Base-by-base conservation (phyloP, 2,888 invertebrate species). In the Embidobia sp. region DNA sequence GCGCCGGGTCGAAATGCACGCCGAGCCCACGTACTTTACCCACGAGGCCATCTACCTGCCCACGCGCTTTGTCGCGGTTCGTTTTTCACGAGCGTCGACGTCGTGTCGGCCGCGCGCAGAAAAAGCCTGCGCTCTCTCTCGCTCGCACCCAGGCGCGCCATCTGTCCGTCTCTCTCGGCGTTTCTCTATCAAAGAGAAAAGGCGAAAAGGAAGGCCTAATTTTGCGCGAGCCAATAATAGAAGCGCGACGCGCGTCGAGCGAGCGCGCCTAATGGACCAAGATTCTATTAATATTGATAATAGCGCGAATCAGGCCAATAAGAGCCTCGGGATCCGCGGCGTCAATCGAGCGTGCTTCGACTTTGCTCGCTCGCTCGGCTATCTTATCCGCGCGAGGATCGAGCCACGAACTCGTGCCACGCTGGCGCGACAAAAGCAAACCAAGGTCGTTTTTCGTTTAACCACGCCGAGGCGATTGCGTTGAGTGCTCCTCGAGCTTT, bases 301-400 rank as follows among this genome's bases (percentile, higher is more conserved):
- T 82, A 67, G 80, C 79, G 81, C 80, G 81, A 85, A 85, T 84
- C 83, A 82, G 85, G 85, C 82, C 83, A 84, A 84, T 82, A 80
- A 81, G 82, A 81, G 80, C 57, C 79, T 77, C 61, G 79, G 82
- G 76, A 69, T 64, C 48, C 63, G 29, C 72, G 55, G 46, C 74
- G 74, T 59, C 74, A 59, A 66, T 74, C 73, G 64, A 73, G 48
- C 64, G 49, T 59, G 46, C 42, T 51, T 57, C 66, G 66, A 73
- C 73, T 73, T 64, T 64, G 55, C 64, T 49, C 67, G 53, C 11
- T 53, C 53, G 18, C 19, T 63, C 31, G 11, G 51, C 33, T 57
- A 35, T 73, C 73, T 73, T 73, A 59, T 57, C 64, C 48, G 27
- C 29, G 44, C 44, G 18, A 26, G 35, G 6, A 61, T 70, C 61